Base-by-base conservation (phyloP, 1,140 invertebrate species). In the Formica exsecta region DNA sequence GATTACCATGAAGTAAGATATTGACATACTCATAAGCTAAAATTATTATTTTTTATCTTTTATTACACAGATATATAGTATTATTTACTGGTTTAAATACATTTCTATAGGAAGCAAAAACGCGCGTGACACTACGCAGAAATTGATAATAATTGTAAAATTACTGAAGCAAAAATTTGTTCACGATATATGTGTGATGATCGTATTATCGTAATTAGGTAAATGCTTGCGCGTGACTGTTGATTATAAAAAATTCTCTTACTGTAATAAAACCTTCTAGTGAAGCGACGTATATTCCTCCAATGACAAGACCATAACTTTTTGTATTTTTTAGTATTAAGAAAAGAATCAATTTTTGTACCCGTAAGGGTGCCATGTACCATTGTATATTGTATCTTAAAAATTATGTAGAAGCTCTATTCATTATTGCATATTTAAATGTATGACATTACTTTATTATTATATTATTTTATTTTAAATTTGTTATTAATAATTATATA, bases 1-100 rank as follows among this genome's bases (percentile, higher is more conserved):
- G 41, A 73, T 84, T 62, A 84, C 68, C 70, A 44, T 75, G 59
- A 74, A 84, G 4, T 84, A 84, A 73, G 80, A 84, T 57, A 70
- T 7, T 5, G 65, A 70, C 77, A 16, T 54, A 70, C 64, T 81
- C n/a, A 36, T 57, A 59, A 81, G 65, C 51, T 81, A 11, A 71
- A 81, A 81, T 66, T 6, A 7, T 32, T 2, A 48, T 36, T 76
- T 44, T 62, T n/a, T 6, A 65, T 51, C 7, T 62, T 65, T 77
- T 65, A 79, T 66, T 4, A n/a, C 5, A 13, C 11, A 16, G 44
- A 48, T 48, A 48, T 51, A 66, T 54, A 19, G 0, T 36, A 66
- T 32, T 7, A 32, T 6, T 29, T 75, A 22, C 51, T 7, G 3
- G 32, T 48, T 44, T 65, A 32, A 25, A 59, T 7, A 4, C 22